Conservation (phyloP, 1,140 invertebrate species). For the Phortica variegata region DNA sequence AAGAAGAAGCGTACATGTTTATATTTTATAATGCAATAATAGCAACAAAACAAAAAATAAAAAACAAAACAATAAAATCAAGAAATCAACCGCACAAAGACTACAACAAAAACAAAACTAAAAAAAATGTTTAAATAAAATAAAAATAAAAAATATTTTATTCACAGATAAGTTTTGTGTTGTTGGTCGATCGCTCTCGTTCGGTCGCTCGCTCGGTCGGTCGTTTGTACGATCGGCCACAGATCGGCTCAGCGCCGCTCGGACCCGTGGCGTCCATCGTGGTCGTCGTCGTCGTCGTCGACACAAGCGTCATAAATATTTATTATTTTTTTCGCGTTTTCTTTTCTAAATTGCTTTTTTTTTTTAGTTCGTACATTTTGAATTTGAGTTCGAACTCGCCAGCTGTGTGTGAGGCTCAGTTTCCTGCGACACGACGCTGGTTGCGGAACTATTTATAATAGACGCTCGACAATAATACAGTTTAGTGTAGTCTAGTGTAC, state of each 20-base stretch:
- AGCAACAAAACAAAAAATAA: too few species aligned
- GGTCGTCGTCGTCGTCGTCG: conserved; percentile 26
- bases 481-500: background rate
- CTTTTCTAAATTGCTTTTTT: conserved; percentile 14
- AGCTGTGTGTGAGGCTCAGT: conserved; percentile 30
- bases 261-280: background rate
- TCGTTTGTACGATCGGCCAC: too few species aligned
- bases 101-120: too few species aligned
- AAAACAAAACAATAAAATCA: too few species aligned
- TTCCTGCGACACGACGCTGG: conserved; percentile 17
- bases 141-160: too few species aligned
- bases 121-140: too few species aligned
- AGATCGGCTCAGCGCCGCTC: too few species aligned
- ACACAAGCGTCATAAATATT: conserved; percentile 47
- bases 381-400: conserved; percentile 15
- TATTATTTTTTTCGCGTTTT: conserved; percentile 28
- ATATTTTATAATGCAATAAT: too few species aligned
- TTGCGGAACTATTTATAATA: conserved; percentile 36
- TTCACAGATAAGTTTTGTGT: conserved; percentile 36
- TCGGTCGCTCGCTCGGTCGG: too few species aligned
- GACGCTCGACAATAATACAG: conserved; percentile 12
- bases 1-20: too few species aligned
- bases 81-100: too few species aligned
- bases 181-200: too few species aligned
- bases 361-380: conserved; percentile 30